phyloP scores from a whole-genome alignment of 2,888 invertebrate species.

The Callimorpha dominula region DNA sequence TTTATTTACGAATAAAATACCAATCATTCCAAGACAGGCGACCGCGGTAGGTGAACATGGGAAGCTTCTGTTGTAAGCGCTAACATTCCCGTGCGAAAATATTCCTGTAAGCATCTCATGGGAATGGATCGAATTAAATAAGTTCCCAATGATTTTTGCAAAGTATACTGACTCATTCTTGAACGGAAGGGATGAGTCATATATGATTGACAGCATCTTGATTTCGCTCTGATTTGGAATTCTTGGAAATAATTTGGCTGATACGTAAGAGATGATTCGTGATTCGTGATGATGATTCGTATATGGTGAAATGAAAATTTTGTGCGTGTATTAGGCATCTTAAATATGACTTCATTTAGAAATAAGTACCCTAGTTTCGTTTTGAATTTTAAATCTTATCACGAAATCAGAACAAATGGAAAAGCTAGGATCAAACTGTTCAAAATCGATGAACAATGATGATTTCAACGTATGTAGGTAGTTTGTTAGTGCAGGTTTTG shows the following conservation, averaged over 20 bases:
- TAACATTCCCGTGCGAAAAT: slow-evolving; percentile 66
- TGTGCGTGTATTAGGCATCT: too few species aligned
- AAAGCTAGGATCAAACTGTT: too few species aligned
- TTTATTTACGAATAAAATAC: slow-evolving; percentile 51
- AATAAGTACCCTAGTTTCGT: too few species aligned
- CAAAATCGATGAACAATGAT: too few species aligned
- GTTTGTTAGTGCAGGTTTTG: too few species aligned
- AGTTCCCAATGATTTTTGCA: slow-evolving; percentile 37
- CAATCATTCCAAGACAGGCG: slow-evolving; percentile 53
- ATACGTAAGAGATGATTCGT: not conserved
- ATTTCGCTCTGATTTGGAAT: slow-evolving; percentile 37
- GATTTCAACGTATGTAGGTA: too few species aligned
- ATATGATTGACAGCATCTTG: slow-evolving; percentile 39
- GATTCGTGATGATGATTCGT: not conserved
- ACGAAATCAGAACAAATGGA: too few species aligned
- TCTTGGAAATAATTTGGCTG: slow-evolving; percentile 34
- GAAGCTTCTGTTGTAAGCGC: slow-evolving; percentile 62
- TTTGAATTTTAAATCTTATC: too few species aligned
- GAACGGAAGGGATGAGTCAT: slow-evolving; percentile 40
- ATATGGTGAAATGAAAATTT: not conserved
- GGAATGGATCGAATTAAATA: slow-evolving; percentile 78
- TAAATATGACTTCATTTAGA: too few species aligned
- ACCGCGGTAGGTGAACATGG: slow-evolving; percentile 69
- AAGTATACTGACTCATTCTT: slow-evolving; percentile 35
- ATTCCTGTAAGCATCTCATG: slow-evolving; percentile 69